Percentiles rank a stretch among this genome's conserved stretches.
These are phyloP conservation scores for Pristionchus pacificus DNA, from an alignment of 1,140 invertebrate genomes.

Conservation along the genomic window DNA sequence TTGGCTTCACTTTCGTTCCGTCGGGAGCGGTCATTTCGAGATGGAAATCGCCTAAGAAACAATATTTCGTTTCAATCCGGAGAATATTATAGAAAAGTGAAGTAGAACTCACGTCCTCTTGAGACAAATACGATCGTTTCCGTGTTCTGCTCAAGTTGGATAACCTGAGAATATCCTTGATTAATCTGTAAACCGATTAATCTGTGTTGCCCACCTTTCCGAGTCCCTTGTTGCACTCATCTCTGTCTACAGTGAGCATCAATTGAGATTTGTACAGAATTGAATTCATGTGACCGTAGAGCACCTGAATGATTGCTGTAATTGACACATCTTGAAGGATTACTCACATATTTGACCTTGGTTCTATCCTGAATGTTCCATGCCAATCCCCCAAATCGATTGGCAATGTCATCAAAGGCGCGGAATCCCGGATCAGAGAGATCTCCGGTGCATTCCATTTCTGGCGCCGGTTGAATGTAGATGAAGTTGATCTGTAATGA, in stretches of 20 bases:
- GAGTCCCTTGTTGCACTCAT: neutral
- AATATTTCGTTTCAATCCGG: no score
- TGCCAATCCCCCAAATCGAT: conserved; percentile 14
- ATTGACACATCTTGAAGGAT: neutral
- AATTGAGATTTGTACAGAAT: conserved; percentile 36
- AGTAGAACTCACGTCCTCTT: conserved; percentile 23
- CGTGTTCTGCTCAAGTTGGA: conserved; percentile 25
- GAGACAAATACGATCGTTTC: conserved; percentile 27
- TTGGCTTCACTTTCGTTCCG: no score
- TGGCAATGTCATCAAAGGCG: conserved; percentile 9
- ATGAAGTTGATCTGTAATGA: conserved; percentile 19
- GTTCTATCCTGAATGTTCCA: conserved; percentile 20
- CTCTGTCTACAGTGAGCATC: conserved; percentile 29
- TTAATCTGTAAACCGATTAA: no score
- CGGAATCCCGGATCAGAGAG: conserved; percentile 13
- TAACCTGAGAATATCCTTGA: no score
- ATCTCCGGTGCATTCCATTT: conserved; percentile 10
- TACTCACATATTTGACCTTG: conserved; percentile 1
- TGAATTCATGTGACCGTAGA: conserved; percentile 20
- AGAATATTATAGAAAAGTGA: no score
- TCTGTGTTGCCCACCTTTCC: conserved; percentile 1
- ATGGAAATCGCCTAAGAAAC: conserved; percentile 22
- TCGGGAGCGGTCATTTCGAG: neutral
- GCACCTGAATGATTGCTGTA: neutral
- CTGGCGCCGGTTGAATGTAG: conserved; percentile 12